These are phyloP conservation scores for Drosophila testacea DNA, from an alignment of 2,888 invertebrate species.

Conservation along the genomic window DNA sequence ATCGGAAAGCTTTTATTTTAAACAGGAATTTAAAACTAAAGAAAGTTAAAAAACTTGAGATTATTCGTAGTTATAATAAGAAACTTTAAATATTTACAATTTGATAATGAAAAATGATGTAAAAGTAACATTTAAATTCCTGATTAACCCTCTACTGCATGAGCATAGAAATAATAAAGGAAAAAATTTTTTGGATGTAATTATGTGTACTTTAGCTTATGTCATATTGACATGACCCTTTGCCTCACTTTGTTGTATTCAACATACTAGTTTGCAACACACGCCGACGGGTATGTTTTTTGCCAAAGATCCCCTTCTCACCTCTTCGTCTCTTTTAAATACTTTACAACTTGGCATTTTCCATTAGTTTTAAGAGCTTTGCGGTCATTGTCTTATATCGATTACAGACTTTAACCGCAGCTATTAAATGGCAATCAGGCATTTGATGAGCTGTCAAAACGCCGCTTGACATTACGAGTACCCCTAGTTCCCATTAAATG, in stretches of 20 bases:
- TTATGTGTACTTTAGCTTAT: neutral
- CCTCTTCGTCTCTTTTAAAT: neutral
- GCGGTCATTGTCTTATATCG: slow-evolving; percentile 57
- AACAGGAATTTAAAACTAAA: neutral
- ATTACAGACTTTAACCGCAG: slow-evolving; percentile 59
- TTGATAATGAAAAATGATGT: too few species aligned
- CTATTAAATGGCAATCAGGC: slow-evolving; percentile 72
- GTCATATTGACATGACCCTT: neutral
- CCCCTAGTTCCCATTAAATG: slow-evolving; percentile 13
- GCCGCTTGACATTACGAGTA: slow-evolving; percentile 54
- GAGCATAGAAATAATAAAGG: neutral
- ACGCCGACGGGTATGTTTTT: slow-evolving; percentile 7
- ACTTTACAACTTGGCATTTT: slow-evolving; percentile 49
- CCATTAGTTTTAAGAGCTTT: slow-evolving; percentile 57
- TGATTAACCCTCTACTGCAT: too few species aligned
- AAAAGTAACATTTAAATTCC: too few species aligned
- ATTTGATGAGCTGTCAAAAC: slow-evolving; percentile 74
- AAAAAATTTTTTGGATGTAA: neutral
- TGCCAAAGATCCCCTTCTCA: neutral
- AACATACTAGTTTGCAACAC: slow-evolving; percentile 1
- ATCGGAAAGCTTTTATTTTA: neutral
- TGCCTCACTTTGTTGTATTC: slow-evolving; percentile 14
- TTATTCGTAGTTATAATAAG: too few species aligned
- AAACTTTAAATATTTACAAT: too few species aligned
- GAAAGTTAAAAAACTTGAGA: neutral